Evolutionary conservation across 2,113 vertebrate genomes (phyloP).

Genomic region (Brachyhypopomus occidentalis): DNA sequence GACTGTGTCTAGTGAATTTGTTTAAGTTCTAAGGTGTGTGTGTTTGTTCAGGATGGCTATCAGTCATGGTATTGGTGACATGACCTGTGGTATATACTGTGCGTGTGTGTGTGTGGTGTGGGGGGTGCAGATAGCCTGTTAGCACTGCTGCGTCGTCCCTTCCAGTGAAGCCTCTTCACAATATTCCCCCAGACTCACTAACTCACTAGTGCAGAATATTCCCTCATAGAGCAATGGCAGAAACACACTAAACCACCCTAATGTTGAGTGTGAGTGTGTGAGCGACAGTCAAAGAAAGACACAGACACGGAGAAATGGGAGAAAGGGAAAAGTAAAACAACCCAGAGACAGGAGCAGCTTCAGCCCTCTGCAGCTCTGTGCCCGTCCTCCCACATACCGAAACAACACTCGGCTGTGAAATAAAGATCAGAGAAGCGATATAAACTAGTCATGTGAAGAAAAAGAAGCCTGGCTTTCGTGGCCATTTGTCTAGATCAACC

Average conservation of each 20-base stretch:
- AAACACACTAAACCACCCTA: constrained; percentile 16
- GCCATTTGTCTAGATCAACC: constrained; percentile 30
- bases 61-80: too few relatives aligned
- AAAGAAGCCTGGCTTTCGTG: background rate
- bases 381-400: background rate
- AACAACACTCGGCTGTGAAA: background rate
- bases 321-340: too few relatives aligned
- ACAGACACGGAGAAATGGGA: background rate
- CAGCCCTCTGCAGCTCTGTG: too few relatives aligned
- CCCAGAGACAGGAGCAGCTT: too few relatives aligned
- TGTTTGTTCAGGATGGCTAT: background rate
- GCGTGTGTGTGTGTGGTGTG: constrained; percentile 10
- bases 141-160: constrained; percentile 86
- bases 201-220: constrained; percentile 87
- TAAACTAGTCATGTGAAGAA: constrained; percentile 3
- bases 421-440: constrained; percentile 22
- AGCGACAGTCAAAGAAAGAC: background rate
- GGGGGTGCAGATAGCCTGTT: too few relatives aligned
- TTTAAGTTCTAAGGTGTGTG: background rate
- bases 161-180: constrained; percentile 99
- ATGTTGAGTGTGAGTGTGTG: constrained; percentile 21
- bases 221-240: constrained; percentile 1
- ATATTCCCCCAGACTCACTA: constrained; percentile 97
- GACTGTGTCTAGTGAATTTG: too few relatives aligned
- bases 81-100: background rate